phyloP scores from a whole-genome alignment of 2,888 invertebrate genomes.

The Falcaria lacertinaria region DNA sequence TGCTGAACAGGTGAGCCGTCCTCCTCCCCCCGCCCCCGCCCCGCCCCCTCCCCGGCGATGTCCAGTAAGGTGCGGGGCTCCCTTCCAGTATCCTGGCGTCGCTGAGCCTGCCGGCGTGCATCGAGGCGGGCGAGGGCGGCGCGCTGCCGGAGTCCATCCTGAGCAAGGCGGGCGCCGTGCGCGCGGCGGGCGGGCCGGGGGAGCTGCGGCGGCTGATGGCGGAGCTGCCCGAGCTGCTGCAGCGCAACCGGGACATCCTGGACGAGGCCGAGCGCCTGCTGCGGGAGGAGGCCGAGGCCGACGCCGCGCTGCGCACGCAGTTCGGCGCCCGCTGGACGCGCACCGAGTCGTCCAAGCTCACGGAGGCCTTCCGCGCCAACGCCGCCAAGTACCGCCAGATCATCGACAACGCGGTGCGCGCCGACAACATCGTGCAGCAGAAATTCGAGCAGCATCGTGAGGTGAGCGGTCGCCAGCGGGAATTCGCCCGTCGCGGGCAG shows the following conservation, averaged over 20 bases:
- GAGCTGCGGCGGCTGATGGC: constrained; percentile 86
- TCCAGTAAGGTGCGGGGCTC: neutral
- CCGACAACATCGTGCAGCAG: constrained; percentile 90
- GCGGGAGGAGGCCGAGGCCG: constrained; percentile 94
- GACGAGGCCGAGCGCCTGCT: constrained; percentile 93
- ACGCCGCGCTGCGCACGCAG: constrained; percentile 91
- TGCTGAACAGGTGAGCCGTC: constrained; percentile 86
- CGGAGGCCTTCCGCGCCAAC: constrained; percentile 92
- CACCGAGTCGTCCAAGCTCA: constrained; percentile 91
- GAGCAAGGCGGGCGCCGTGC: constrained; percentile 90
- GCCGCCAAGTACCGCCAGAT: constrained; percentile 95
- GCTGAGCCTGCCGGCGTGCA: constrained; percentile 97
- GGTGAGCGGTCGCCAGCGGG: constrained; percentile 18
- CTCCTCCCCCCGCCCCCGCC: neutral
- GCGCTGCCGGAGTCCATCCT: constrained; percentile 92
- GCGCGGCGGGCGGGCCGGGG: constrained; percentile 87
- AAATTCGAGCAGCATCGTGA: constrained; percentile 89
- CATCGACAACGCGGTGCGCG: constrained; percentile 92
- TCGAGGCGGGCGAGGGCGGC: constrained; percentile 87
- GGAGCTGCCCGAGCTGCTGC: constrained; percentile 93
- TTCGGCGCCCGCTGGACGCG: constrained; percentile 97
- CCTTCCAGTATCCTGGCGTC: constrained; percentile 87
- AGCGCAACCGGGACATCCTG: constrained; percentile 93
- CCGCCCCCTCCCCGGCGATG: neutral
- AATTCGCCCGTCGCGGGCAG: neutral